A percentile compares a stretch with the other conserved stretches of the same genome.
phyloP scores from a whole-genome alignment of 1,140 invertebrate species.

The Calycopis cecrops region DNA sequence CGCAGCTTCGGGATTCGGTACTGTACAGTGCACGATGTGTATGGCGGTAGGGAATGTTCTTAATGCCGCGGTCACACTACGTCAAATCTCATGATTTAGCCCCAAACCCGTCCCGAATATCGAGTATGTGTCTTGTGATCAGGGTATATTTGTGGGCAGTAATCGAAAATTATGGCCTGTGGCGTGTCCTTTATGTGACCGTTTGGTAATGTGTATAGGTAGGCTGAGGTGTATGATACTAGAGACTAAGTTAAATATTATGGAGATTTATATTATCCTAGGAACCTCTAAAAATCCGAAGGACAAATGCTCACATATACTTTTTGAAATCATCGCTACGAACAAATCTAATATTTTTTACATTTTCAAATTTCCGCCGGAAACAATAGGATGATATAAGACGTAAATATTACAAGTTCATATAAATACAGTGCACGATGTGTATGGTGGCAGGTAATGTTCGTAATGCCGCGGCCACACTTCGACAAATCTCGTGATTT shows the following conservation, averaged over 20 bases:
- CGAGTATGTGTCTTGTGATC: slow-evolving; percentile 66
- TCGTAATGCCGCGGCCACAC: slow-evolving; percentile 58
- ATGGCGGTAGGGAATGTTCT: slow-evolving; percentile 66
- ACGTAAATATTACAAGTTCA: no score
- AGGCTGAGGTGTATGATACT: no score
- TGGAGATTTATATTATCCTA: no score
- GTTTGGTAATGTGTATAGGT: no score
- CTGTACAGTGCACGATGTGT: slow-evolving; percentile 54
- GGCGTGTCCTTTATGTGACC: slow-evolving; percentile 33
- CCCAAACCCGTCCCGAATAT: slow-evolving; percentile 64
- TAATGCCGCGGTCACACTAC: slow-evolving; percentile 53
- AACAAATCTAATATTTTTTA: no score
- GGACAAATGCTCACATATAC: no score
- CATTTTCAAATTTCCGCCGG: no score
- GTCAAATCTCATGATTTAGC: slow-evolving; percentile 69
- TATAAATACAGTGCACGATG: slow-evolving; percentile 38
- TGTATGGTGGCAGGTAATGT: slow-evolving; percentile 69
- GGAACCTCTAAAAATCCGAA: no score
- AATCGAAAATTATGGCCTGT: slow-evolving; percentile 63
- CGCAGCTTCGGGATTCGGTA: no score
- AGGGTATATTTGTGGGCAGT: slow-evolving; percentile 60
- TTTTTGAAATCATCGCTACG: no score
- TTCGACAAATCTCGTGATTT: slow-evolving; percentile 66
- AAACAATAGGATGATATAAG: no score
- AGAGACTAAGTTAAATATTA: no score